phyloP scores from a whole-genome alignment of 64 coral and sea anemone species.

The Hydrozoanthus tunicans region DNA sequence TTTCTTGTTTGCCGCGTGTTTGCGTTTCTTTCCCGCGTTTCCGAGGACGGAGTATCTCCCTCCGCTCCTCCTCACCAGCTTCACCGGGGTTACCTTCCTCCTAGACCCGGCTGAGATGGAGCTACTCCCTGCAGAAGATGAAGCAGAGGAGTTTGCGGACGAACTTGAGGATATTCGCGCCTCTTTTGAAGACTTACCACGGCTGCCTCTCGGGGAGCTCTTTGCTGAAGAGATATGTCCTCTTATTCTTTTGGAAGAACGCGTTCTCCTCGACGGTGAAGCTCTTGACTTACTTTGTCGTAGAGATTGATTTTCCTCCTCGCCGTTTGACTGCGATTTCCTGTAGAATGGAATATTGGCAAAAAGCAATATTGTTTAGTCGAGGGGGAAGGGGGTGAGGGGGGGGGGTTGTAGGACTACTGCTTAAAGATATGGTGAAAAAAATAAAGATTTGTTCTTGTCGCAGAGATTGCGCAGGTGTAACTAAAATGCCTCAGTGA shows the following conservation, averaged over 20 bases:
- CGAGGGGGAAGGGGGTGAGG: background rate
- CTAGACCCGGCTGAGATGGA: background rate
- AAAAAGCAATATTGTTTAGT: background rate
- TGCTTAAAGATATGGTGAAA: too few relatives aligned
- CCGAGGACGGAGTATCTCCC: conserved; percentile 3
- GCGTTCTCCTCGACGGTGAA: background rate
- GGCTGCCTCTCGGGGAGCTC: background rate
- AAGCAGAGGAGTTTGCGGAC: background rate
- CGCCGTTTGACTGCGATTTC: background rate
- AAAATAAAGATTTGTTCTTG: too few relatives aligned
- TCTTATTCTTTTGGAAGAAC: background rate
- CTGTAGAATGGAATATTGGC: background rate
- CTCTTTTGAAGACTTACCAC: background rate
- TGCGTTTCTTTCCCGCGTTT: background rate
- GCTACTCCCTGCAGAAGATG: conserved; percentile 7
- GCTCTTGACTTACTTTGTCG: background rate
- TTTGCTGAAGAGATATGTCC: background rate
- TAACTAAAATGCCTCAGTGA: too few relatives aligned
- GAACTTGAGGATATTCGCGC: background rate
- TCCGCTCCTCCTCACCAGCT: background rate
- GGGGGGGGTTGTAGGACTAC: too few relatives aligned
- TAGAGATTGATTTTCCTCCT: background rate
- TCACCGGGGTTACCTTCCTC: background rate
- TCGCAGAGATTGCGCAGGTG: too few relatives aligned
- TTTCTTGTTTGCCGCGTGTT: background rate